These are phyloP conservation scores for Paracanthobrama guichenoti DNA, from an alignment of 2,113 vertebrate species.

Conservation along the genomic window DNA sequence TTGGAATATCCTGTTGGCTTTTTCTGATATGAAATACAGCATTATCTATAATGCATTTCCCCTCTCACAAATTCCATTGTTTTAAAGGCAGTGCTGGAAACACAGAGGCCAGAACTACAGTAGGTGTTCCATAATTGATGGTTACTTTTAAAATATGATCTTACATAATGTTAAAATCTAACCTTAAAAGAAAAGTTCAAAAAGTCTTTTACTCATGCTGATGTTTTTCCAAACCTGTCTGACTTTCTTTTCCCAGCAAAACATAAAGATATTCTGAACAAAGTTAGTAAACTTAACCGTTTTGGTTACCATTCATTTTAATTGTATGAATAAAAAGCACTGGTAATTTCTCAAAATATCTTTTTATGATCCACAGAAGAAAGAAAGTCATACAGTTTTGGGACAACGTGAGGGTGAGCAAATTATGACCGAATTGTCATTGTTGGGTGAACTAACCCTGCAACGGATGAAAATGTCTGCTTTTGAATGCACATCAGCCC, in stretches of 20 bases:
- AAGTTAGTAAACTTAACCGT: too few species aligned
- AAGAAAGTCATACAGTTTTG: too few species aligned
- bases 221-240: neutral
- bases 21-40: neutral
- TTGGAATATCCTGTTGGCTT: neutral
- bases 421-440: too few species aligned
- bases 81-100: neutral
- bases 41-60: conserved; percentile 11
- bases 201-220: neutral
- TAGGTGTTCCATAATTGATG: neutral
- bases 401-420: too few species aligned
- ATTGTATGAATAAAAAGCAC: neutral
- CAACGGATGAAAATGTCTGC: too few species aligned
- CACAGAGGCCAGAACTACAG: neutral
- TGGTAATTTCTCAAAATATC: too few species aligned
- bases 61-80: neutral
- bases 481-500: too few species aligned
- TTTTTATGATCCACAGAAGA: too few species aligned
- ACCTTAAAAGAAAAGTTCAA: neutral
- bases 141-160: neutral
- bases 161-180: neutral
- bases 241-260: too few species aligned
- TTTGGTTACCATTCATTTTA: too few species aligned
- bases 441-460: too few species aligned
- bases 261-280: too few species aligned